These are phyloP conservation scores for Gerris buenoi DNA, from an alignment of 1,140 invertebrate species.

Conservation along the genomic window DNA sequence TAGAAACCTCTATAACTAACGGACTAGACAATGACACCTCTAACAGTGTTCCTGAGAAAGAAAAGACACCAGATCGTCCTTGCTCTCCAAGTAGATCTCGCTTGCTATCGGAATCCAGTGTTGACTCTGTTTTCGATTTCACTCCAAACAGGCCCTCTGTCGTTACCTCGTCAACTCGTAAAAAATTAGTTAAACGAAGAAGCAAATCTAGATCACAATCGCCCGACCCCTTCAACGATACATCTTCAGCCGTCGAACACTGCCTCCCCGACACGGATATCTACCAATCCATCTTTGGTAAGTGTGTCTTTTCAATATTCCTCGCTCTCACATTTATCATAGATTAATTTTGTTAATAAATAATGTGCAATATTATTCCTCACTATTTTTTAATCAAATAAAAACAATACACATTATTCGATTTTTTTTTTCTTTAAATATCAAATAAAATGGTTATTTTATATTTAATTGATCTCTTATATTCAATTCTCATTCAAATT, in stretches of 20 bases:
- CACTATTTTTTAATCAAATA: too few species aligned
- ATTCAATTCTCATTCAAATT: too few species aligned
- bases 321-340: neutral
- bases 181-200: neutral
- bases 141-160: neutral
- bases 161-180: neutral
- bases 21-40: neutral
- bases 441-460: too few species aligned
- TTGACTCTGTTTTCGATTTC: neutral
- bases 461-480: too few species aligned
- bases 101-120: neutral
- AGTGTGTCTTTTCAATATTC: neutral
- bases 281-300: neutral
- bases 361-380: too few species aligned
- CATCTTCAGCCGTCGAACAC: neutral
- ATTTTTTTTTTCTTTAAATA: too few species aligned
- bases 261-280: neutral
- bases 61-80: too few species aligned
- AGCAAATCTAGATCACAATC: neutral
- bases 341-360: neutral
- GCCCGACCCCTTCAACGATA: neutral
- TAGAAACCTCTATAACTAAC: too few species aligned
- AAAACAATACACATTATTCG: too few species aligned
- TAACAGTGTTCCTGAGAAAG: neutral
- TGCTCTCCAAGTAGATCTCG: neutral